Percentiles rank a stretch among this genome's conserved stretches.
Evolutionary conservation across 2,113 vertebrate genomes (phyloP).

Genomic region (Scartelaos histophorus): DNA sequence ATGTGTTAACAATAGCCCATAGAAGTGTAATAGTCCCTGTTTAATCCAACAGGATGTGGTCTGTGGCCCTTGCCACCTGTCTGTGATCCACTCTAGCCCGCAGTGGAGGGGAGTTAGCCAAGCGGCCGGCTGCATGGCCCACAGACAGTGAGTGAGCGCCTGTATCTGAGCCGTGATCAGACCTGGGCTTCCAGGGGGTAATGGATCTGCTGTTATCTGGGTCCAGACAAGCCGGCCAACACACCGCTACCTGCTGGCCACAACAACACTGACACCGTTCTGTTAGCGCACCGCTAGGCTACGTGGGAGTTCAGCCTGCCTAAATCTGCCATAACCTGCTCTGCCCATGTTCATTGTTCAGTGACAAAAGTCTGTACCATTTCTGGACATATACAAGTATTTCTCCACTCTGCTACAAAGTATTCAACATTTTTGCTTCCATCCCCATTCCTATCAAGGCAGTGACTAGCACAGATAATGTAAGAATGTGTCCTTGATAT

Average conservation of each 20-base stretch:
- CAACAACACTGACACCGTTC: constrained; percentile 61
- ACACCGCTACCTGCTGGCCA: constrained; percentile 69
- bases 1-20: too few species aligned
- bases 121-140: constrained; percentile 40
- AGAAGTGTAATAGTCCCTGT: not conserved
- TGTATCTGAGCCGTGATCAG: constrained; percentile 72
- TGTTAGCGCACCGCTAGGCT: constrained; percentile 28
- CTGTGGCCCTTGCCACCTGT: constrained; percentile 34
- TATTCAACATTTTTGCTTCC: too few species aligned
- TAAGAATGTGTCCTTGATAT: constrained; percentile 15
- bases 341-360: not conserved
- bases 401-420: not conserved
- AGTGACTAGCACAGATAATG: not conserved
- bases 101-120: constrained; percentile 39
- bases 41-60: constrained; percentile 35
- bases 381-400: not conserved
- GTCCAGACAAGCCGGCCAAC: constrained; percentile 73
- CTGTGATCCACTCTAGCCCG: constrained; percentile 54
- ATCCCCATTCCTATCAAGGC: not conserved
- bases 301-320: constrained; percentile 16
- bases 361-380: not conserved
- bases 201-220: constrained; percentile 77
- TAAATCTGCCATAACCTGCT: not conserved
- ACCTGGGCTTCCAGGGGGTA: constrained; percentile 73
- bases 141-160: constrained; percentile 65